Conservation (phyloP, 2,113 vertebrate genomes). For the Crotalus horridus region DNA sequence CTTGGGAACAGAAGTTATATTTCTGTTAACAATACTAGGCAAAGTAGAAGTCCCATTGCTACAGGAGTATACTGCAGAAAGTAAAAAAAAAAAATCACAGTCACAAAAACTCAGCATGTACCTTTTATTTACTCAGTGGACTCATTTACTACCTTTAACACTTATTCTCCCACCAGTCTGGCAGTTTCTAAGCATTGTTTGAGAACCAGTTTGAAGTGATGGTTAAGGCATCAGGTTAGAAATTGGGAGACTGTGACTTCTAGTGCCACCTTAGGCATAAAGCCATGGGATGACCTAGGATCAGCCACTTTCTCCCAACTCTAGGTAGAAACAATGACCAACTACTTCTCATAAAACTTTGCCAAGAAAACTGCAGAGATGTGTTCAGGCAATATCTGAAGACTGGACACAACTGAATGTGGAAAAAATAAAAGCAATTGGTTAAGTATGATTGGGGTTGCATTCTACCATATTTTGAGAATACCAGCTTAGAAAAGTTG, state of each 20-base stretch:
- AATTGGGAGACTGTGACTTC: neutral
- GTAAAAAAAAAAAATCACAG: neutral
- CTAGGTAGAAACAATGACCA: neutral
- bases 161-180: neutral
- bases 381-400: neutral
- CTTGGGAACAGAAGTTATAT: neutral
- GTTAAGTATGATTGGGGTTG: neutral
- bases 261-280: neutral
- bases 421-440: neutral
- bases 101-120: neutral
- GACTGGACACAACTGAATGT: neutral
- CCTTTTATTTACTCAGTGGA: neutral
- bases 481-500: neutral
- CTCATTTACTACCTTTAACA: neutral
- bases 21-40: neutral
- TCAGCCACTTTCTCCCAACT: neutral
- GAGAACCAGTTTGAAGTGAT: neutral
- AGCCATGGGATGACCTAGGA: neutral
- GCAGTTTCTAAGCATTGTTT: neutral
- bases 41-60: neutral
- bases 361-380: neutral
- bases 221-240: neutral
- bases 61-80: neutral
- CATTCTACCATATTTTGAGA: neutral
- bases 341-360: neutral